Percentiles rank a stretch among this genome's conserved stretches.
phyloP scores from a whole-genome alignment of 2,113 vertebrate species.

The Sander lucioperca region DNA sequence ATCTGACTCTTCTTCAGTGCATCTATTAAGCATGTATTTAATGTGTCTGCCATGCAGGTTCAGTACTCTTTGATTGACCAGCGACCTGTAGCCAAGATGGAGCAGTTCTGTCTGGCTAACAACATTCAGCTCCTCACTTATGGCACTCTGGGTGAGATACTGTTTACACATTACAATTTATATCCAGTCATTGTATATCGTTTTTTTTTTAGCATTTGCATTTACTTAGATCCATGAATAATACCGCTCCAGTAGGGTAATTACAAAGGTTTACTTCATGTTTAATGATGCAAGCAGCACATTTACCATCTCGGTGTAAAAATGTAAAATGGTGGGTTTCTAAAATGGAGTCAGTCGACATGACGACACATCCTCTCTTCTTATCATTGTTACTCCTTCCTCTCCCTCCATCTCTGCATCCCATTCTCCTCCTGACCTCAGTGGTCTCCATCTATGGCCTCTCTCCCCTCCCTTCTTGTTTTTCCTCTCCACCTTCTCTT shows the following conservation, averaged over 20 bases:
- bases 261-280: not conserved
- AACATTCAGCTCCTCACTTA: slow-evolving; percentile 72
- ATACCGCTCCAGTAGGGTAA: not conserved
- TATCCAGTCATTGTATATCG: not conserved
- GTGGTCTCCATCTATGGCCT: not conserved
- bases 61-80: slow-evolving; percentile 73
- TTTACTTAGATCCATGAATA: not conserved
- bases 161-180: not conserved
- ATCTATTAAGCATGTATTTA: not conserved
- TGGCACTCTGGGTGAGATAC: slow-evolving; percentile 68
- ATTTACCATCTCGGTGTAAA: not conserved
- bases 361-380: slow-evolving; percentile 31
- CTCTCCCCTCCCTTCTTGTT: not conserved
- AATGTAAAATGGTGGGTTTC: slow-evolving; percentile 63
- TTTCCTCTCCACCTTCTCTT: not conserved
- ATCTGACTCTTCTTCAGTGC: not conserved
- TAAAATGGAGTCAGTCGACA: slow-evolving; percentile 62
- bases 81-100: slow-evolving; percentile 68
- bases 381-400: not conserved
- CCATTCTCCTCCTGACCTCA: slow-evolving; percentile 6
- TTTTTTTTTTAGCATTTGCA: not conserved
- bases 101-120: slow-evolving; percentile 69
- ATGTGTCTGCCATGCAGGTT: slow-evolving; percentile 47
- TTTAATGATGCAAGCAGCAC: not conserved
- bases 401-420: not conserved